Percentiles rank a stretch among this genome's conserved stretches.
These are phyloP conservation scores for Sarcophaga peregrina DNA, from an alignment of 1,140 invertebrate genomes.

Conservation along the genomic window DNA sequence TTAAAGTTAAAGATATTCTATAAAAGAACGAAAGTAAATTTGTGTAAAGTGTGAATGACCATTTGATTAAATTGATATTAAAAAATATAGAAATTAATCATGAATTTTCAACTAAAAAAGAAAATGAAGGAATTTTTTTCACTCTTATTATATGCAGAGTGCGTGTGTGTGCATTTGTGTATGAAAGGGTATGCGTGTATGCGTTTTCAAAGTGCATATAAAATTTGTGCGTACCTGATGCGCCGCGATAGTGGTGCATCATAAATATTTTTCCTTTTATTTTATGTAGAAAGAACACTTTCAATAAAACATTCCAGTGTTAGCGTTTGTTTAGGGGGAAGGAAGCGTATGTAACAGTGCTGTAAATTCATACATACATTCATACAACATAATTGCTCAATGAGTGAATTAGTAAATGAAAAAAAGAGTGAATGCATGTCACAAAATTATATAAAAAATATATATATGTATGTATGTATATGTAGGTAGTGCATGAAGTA, in stretches of 20 bases:
- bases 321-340: neutral
- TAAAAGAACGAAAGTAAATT: neutral
- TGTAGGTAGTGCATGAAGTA: too few relatives aligned
- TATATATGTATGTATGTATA: too few relatives aligned
- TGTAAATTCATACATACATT: too few relatives aligned
- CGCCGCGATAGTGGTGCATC: constrained; percentile 23
- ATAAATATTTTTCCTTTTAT: neutral
- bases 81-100: too few relatives aligned
- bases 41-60: neutral
- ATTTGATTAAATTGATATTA: neutral
- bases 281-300: neutral
- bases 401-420: neutral
- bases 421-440: neutral
- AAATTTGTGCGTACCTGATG: constrained; percentile 15
- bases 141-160: neutral
- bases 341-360: too few relatives aligned
- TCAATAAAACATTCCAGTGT: neutral
- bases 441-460: neutral
- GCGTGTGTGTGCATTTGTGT: neutral
- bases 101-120: neutral
- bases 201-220: neutral
- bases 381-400: neutral
- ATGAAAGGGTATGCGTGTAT: neutral
- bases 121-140: neutral
- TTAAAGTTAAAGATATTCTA: neutral